Percentiles rank a stretch among this genome's conserved stretches.
Conservation (phyloP, 2,888 invertebrate species). For the Aspidiotus destructor region DNA sequence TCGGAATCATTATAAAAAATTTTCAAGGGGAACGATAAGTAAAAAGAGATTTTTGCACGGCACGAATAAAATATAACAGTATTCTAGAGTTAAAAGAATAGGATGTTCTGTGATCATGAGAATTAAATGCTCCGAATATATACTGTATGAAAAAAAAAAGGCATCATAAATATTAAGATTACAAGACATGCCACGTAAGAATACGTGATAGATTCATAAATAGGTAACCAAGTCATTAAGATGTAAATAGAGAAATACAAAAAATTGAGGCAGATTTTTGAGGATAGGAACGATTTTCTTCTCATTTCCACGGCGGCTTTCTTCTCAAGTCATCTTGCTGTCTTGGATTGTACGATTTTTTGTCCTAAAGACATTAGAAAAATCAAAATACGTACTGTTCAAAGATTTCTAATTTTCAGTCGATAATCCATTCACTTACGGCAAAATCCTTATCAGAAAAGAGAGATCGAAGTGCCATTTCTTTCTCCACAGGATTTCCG, state of each 20-base stretch:
- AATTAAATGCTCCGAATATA: no score
- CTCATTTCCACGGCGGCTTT: constrained; percentile 28
- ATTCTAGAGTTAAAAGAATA: no score
- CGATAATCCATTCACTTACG: background rate
- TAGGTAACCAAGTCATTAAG: no score
- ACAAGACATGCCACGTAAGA: no score
- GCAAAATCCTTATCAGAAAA: background rate
- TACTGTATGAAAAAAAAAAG: no score
- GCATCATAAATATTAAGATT: no score
- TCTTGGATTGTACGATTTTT: background rate
- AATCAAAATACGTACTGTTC: background rate
- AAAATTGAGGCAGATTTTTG: background rate
- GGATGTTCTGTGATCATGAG: no score
- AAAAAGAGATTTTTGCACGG: no score
- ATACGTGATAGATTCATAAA: no score
- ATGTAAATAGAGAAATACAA: background rate
- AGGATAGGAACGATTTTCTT: background rate
- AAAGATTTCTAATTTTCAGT: background rate
- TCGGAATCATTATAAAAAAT: background rate
- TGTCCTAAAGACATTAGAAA: background rate
- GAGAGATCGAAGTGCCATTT: background rate
- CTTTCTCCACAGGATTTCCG: constrained; percentile 13
- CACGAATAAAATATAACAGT: no score
- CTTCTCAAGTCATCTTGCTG: constrained; percentile 8
- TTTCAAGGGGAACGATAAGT: no score